phyloP scores from a whole-genome alignment of 35 echinoderm and acorn worm species.

The Hemicentrotus pulcherrimus region DNA sequence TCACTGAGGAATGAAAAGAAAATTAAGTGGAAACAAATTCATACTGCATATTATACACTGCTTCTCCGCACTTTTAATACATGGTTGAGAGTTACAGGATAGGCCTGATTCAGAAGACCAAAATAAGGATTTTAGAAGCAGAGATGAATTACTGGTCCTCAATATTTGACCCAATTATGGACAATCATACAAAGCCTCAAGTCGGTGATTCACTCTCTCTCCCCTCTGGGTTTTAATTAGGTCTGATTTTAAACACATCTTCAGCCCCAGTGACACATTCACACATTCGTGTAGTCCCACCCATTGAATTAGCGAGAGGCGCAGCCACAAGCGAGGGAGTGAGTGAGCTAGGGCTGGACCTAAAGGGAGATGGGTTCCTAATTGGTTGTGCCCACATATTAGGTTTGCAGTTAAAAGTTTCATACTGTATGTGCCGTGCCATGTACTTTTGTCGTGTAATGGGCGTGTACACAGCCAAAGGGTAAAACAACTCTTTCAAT shows the following conservation, averaged over 20 bases:
- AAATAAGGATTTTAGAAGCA: neutral
- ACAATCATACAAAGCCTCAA: neutral
- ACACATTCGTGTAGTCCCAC: constrained; percentile 33
- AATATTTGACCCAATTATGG: neutral
- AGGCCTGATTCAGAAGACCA: neutral
- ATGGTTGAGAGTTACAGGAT: too few species aligned
- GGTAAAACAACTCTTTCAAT: neutral
- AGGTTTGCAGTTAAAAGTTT: neutral
- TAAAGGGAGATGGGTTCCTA: neutral
- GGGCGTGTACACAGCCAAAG: neutral
- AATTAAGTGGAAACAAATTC: too few species aligned
- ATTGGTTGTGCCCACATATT: constrained; percentile 10
- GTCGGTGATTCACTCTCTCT: neutral
- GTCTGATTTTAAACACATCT: neutral
- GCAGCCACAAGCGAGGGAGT: neutral
- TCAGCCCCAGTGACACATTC: neutral
- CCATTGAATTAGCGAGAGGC: neutral
- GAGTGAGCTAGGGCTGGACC: neutral
- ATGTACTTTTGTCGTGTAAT: neutral
- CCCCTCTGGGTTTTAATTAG: neutral
- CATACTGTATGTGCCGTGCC: neutral
- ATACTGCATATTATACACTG: too few species aligned
- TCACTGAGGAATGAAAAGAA: too few species aligned
- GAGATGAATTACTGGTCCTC: neutral
- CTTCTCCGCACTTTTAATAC: too few species aligned